A percentile compares a stretch with the other conserved stretches of the same genome.
These are phyloP conservation scores for Gonocerus acuteangulatus DNA, from an alignment of 2,888 invertebrate species.

Conservation along the genomic window DNA sequence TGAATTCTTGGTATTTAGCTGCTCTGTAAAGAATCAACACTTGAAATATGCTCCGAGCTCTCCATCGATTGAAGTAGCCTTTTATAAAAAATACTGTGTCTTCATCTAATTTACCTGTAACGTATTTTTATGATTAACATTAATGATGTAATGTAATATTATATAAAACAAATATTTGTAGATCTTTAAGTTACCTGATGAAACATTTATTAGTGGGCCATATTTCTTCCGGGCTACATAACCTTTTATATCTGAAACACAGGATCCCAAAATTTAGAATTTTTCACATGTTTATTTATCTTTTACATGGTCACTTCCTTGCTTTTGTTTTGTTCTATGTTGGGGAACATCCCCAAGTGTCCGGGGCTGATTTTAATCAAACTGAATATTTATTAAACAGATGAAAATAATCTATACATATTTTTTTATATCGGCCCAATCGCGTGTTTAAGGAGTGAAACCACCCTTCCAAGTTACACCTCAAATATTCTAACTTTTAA, in stretches of 20 bases:
- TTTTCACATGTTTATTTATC: too few species aligned
- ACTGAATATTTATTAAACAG: too few species aligned
- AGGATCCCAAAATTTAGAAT: too few species aligned
- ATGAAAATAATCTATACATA: too few species aligned
- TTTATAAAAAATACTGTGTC: constrained; percentile 65
- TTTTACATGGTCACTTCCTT: too few species aligned
- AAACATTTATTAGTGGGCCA: constrained; percentile 46
- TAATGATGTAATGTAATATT: neutral
- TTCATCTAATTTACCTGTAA: constrained; percentile 57
- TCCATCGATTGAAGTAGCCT: constrained; percentile 73
- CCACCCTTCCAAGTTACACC: too few species aligned
- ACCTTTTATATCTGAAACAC: constrained; percentile 59
- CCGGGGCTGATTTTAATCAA: too few species aligned
- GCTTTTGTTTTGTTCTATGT: too few species aligned
- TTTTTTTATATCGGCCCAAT: too few species aligned
- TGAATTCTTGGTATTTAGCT: constrained; percentile 71
- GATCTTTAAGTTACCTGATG: constrained; percentile 20
- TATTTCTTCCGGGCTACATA: constrained; percentile 60
- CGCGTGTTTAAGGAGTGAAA: too few species aligned
- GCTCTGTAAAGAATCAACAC: constrained; percentile 74
- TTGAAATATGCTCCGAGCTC: constrained; percentile 70
- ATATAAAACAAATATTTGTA: neutral
- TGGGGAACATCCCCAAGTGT: too few species aligned
- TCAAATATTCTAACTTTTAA: too few species aligned
- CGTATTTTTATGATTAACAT: neutral